phyloP scores from a whole-genome alignment of 2,888 invertebrate genomes.

The Hyposoter dolosus region DNA sequence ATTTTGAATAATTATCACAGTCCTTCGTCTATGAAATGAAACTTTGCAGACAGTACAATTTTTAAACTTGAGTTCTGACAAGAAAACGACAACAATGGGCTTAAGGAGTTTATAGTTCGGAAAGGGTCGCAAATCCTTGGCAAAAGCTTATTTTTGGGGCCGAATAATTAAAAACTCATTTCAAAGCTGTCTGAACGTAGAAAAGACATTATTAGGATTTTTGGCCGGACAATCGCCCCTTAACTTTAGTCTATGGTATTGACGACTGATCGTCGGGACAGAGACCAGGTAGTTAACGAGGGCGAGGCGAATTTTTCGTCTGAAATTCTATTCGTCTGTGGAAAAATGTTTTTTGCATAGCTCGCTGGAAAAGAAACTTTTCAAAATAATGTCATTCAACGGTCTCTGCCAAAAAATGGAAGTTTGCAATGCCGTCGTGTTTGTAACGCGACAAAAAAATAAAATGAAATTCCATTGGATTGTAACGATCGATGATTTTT shows the following conservation, averaged over 20 bases:
- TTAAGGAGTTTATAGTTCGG: neutral
- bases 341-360: neutral
- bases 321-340: neutral
- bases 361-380: neutral
- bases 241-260: neutral
- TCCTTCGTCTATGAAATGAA: too few relatives aligned
- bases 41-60: too few relatives aligned
- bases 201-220: neutral
- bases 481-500: conserved; percentile 51
- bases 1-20: too few relatives aligned
- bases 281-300: neutral
- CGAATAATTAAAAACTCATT: neutral
- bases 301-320: neutral
- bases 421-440: neutral
- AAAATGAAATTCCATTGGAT: neutral
- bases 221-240: neutral
- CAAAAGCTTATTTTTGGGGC: neutral
- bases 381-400: neutral
- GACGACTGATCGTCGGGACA: neutral
- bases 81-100: too few relatives aligned
- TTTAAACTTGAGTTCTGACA: too few relatives aligned
- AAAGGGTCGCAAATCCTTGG: neutral
- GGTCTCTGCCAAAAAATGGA: neutral
- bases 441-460: neutral
- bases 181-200: neutral